These are phyloP conservation scores for Typhlomys cinereus DNA, from an alignment of 2,113 vertebrate species.

Conservation along the genomic window DNA sequence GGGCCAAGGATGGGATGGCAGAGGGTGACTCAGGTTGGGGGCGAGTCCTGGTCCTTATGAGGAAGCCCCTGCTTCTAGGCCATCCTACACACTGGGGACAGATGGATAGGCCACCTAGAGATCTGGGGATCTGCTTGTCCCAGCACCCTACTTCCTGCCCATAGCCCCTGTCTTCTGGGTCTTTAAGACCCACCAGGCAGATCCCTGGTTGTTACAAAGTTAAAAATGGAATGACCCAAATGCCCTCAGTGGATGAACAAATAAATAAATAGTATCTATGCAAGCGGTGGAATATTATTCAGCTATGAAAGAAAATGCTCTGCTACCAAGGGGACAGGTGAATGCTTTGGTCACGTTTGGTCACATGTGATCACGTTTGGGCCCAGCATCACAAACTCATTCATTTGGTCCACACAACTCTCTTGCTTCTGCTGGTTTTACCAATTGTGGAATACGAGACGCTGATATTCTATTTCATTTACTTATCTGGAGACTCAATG, in stretches of 20 bases:
- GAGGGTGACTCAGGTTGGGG: background rate
- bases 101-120: accelerated
- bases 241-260: no score
- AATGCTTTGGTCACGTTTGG: no score
- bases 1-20: no score
- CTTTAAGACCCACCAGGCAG: no score
- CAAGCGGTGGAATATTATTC: no score
- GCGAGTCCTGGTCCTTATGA: accelerated
- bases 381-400: background rate
- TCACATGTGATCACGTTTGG: background rate
- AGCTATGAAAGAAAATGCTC: background rate
- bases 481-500: background rate
- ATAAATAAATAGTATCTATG: no score
- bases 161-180: background rate
- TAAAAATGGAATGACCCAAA: background rate
- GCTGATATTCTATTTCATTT: background rate
- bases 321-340: no score
- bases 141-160: accelerated
- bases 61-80: background rate
- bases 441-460: background rate
- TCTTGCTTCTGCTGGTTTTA: background rate
- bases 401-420: background rate
- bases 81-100: accelerated
- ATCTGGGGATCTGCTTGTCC: background rate
- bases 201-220: no score